These are phyloP conservation scores for Diglossa cyanea DNA, from an alignment of 2,797 vertebrate genomes.

Conservation along the genomic window DNA sequence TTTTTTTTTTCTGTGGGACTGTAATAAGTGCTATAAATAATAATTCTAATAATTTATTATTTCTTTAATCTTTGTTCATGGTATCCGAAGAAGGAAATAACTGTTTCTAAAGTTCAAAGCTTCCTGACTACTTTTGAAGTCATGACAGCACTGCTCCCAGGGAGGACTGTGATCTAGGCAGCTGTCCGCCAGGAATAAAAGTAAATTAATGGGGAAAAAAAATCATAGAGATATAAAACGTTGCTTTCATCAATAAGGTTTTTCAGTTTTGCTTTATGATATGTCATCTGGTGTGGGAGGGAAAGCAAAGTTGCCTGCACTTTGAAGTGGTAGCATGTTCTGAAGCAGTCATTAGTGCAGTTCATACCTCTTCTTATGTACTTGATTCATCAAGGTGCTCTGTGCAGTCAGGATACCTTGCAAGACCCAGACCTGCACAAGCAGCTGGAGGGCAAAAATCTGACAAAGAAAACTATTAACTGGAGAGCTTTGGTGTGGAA, in stretches of 20 bases:
- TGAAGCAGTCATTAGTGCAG: not conserved
- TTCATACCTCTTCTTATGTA: not conserved
- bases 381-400: not conserved
- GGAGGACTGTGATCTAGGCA: conserved; percentile 17
- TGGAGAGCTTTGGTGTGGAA: not conserved
- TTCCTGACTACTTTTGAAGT: conserved; percentile 60
- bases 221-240: not conserved
- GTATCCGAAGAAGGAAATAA: conserved; percentile 12
- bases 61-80: conserved; percentile 35
- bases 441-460: not conserved
- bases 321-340: conserved; percentile 47
- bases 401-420: not conserved
- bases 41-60: not conserved
- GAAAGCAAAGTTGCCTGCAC: conserved; percentile 12
- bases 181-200: conserved; percentile 47
- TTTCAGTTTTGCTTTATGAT: conserved; percentile 49
- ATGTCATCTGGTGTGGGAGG: conserved; percentile 35
- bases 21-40: not conserved
- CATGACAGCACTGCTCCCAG: conserved; percentile 13
- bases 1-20: not conserved
- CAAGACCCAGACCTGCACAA: not conserved
- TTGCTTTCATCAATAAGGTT: conserved; percentile 42
- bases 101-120: conserved; percentile 62
- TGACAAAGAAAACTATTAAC: not conserved
- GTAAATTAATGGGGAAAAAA: conserved; percentile 42